Evolutionary conservation across 2,797 vertebrate species (phyloP), one percentile per base, ranked within the genome.

Genomic region (Smutsia temminckii): DNA sequence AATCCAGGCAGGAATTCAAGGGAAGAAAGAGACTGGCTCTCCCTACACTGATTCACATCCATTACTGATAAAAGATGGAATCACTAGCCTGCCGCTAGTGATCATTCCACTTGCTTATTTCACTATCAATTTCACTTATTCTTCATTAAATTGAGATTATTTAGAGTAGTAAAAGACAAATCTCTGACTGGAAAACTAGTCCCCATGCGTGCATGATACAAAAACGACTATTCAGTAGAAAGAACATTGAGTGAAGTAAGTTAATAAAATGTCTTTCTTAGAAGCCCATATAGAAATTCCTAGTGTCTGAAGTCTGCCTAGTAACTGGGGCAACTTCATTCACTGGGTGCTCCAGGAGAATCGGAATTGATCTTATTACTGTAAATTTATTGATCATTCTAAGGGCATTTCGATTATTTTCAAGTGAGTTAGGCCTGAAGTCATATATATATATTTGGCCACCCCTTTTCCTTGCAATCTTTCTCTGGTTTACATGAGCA

Each of bases 141-240:
- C 10, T 9, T 87, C 4, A 2, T 42, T 89, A 71, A 86, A 71
- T 13, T 85, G 75, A 57, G 61, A 81, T 85, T 83, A 79, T 69
- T 84, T 88, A 94, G 57, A 86, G 27, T 57, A 75, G 68, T 61
- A 49, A 89, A 75, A 77, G 20, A 78, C 25, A 77, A 94, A 81
- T 51, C 29, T 55, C 32, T 85, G 40, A n/a, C 5, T 63, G 42
- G n/a, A 81, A 85, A 92, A 69, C 6, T 21, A 63, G 61, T 25
- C 20, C 14, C 59, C 32, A 23, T 51, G 53, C 21, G 2, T 74
- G 21, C 20, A 21, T 75, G 63, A 42, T 71, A 55, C 4, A 55
- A 66, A 89, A 89, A 95, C 77, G 10, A 68, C 25, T 63, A 63
- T 59, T 93, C 12, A 27, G 8, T 59, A 89, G 61, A 93, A 89